Conservation (phyloP, 64 coral and sea anemone species). For the Montipora efflorescens region DNA sequence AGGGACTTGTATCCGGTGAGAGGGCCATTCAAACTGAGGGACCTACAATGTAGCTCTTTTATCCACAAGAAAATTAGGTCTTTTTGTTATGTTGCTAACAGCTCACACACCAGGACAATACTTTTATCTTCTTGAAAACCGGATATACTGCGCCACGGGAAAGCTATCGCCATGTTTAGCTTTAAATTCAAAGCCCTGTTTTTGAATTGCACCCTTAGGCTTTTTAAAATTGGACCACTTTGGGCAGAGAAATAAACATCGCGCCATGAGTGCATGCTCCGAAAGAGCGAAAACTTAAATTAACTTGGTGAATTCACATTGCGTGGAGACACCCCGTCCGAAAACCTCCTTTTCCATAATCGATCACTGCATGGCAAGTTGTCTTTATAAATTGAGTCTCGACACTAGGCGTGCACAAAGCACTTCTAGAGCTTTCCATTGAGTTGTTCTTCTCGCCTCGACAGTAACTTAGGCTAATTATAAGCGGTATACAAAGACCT, state of each 20-base stretch:
- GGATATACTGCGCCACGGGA: not conserved
- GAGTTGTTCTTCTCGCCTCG: not conserved
- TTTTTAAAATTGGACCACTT: not conserved
- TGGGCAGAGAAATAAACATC: not conserved
- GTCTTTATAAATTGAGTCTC: not conserved
- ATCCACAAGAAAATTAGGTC: not conserved
- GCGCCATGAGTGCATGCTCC: not conserved
- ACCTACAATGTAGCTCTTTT: not conserved
- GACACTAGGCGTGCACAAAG: not conserved
- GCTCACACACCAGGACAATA: not conserved
- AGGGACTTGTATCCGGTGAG: too few species aligned
- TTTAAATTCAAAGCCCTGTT: not conserved
- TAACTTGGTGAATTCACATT: not conserved
- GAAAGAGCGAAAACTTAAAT: too few species aligned
- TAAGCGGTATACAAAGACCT: not conserved
- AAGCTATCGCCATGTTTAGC: not conserved
- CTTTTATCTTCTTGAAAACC: not conserved
- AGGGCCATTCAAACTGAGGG: too few species aligned
- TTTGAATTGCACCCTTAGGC: not conserved
- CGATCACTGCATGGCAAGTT: not conserved
- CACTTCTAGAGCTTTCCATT: not conserved
- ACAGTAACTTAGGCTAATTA: not conserved
- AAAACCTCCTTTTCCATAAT: not conserved
- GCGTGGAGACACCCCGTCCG: not conserved
- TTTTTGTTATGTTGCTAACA: not conserved